Percentiles rank a stretch among this genome's conserved stretches.
Conservation (phyloP, 2,888 invertebrate genomes). For the Galerucella nymphaeae region DNA sequence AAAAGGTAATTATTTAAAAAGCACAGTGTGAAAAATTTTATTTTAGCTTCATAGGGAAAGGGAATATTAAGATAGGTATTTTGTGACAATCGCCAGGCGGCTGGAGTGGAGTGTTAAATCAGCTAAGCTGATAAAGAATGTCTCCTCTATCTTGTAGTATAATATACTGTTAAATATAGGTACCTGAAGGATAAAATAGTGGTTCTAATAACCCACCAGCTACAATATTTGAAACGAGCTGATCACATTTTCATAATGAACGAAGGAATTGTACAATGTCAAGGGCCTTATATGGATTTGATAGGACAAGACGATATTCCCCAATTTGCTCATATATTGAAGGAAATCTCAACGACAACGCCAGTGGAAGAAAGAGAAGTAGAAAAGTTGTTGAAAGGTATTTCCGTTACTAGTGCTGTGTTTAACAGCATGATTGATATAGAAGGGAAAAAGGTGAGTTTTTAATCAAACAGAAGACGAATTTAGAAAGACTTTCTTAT, state of each 20-base stretch:
- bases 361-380: slow-evolving; percentile 46
- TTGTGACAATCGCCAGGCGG: too few species aligned
- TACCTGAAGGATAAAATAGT: slow-evolving; percentile 70
- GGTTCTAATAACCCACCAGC: slow-evolving; percentile 76
- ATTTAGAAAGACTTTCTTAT: background rate
- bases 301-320: slow-evolving; percentile 28
- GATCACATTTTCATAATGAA: slow-evolving; percentile 58
- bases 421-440: slow-evolving; percentile 52
- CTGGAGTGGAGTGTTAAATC: too few species aligned
- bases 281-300: slow-evolving; percentile 32
- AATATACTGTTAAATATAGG: slow-evolving; percentile 52
- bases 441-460: slow-evolving; percentile 51
- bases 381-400: slow-evolving; percentile 44
- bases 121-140: too few species aligned
- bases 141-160: too few species aligned
- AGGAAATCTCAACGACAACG: slow-evolving; percentile 42
- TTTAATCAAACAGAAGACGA: background rate
- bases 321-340: slow-evolving; percentile 61
- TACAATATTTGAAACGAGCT: slow-evolving; percentile 72
- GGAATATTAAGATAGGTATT: too few species aligned
- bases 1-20: slow-evolving; percentile 40
- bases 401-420: slow-evolving; percentile 49
- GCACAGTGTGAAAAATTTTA: too few species aligned
- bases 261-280: slow-evolving; percentile 62
- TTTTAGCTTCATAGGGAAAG: too few species aligned